Conservation (phyloP, 2,888 invertebrate species). For the Phortica okadai region DNA sequence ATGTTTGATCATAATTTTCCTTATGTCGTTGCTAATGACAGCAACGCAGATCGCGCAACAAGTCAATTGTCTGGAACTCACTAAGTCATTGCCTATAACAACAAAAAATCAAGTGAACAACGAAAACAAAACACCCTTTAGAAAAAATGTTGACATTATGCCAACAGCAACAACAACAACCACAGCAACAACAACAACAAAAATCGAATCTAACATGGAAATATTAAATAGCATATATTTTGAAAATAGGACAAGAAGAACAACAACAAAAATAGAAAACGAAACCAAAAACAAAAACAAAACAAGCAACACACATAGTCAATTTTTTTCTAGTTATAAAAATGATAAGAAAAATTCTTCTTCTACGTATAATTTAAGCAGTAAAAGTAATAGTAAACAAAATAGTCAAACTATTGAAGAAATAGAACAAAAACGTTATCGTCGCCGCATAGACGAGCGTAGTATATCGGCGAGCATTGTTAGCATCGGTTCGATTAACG, state of each 20-base stretch:
- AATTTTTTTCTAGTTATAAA: slow-evolving; percentile 14
- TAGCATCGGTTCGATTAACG: too few relatives aligned
- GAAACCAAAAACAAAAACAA: slow-evolving; percentile 18
- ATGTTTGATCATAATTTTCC: slow-evolving; percentile 52
- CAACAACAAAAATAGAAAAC: not conserved
- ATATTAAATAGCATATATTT: not conserved
- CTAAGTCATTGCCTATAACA: slow-evolving; percentile 23
- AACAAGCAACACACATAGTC: slow-evolving; percentile 17
- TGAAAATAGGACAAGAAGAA: slow-evolving; percentile 13
- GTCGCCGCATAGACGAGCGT: not conserved
- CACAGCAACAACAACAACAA: slow-evolving; percentile 10
- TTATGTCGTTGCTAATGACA: slow-evolving; percentile 49
- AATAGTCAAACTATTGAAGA: not conserved
- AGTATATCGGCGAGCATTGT: not conserved
- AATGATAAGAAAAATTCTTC: not conserved
- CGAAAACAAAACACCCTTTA: not conserved
- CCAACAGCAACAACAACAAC: not conserved
- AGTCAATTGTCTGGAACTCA: slow-evolving; percentile 41
- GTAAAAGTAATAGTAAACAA: not conserved
- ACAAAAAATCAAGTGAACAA: not conserved
- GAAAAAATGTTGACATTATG: not conserved
- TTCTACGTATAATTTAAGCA: not conserved
- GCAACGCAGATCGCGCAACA: slow-evolving; percentile 42
- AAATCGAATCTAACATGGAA: not conserved
- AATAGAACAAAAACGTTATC: not conserved